Base-by-base conservation (phyloP, 2,797 vertebrate species). In the Tympanoctomys barrerae region DNA sequence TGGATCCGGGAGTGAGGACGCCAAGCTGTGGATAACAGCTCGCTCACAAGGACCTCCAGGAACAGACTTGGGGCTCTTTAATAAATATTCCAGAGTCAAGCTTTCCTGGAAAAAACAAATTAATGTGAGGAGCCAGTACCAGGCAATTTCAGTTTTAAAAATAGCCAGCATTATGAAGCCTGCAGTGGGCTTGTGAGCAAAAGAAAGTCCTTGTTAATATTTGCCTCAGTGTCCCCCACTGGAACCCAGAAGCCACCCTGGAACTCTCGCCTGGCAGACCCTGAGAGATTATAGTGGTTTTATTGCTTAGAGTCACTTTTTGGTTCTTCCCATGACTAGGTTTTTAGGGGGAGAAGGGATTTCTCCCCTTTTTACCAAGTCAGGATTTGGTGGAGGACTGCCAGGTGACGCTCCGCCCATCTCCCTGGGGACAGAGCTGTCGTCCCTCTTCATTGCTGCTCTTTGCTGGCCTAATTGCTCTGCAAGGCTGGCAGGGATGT, bases 401-500 rank as follows among this genome's bases (percentile, higher is more conserved):
- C 28, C 82, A 68, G 81, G 31, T 42, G 78, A 96, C 70, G 49
- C 12, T 87, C 80, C 57, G 73, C 95, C 89, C 59, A 46, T 77
- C 68, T 83, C 73, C 87, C 91, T 84, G 10, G 33, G 78, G 71
- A 94, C 87, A 78, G 95, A 97, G 97, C 97, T 96, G 66, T n/a
- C 89, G 22, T 94, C 77, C 94, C 97, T 98, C 98, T 98, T 97
- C 96, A 78, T 96, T 96, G 97, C 95, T 77, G 97, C 96, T 98
- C 94, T 97, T 97, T 94, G 94, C 98, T 98, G 98, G 97, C 97
- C 96, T 99, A 98, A 99, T 98, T 98, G 98, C 95, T 97, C 98
- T 98, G 98, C 84, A 96, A 98, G 98, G 95, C 97, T 98, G 98
- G 98, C 98, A 97, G 98, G 94, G 93, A 98, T 95, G 92, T 97